phyloP scores from a whole-genome alignment of 2,888 invertebrate genomes.

The Asteroscopus sphinx region DNA sequence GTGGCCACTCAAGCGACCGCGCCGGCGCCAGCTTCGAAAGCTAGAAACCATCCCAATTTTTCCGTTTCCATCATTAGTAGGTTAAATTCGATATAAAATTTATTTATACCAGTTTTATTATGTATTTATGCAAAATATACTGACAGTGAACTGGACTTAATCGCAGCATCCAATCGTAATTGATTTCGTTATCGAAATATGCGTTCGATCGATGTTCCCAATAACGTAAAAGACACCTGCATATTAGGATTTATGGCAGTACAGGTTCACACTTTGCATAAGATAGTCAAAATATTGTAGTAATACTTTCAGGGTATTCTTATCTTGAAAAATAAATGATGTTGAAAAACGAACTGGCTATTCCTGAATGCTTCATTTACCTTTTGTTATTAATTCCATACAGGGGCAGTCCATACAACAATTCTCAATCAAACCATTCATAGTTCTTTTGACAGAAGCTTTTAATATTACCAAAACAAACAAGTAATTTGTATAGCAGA shows the following conservation, averaged over 20 bases:
- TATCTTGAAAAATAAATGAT: too few relatives aligned
- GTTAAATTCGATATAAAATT: conserved; percentile 70
- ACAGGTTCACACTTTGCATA: conserved; percentile 28
- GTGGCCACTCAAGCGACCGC: conserved; percentile 54
- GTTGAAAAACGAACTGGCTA: background rate
- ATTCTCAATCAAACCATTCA: conserved; percentile 30
- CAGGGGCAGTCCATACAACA: conserved; percentile 1
- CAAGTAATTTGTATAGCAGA: conserved; percentile 64
- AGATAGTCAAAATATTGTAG: too few relatives aligned
- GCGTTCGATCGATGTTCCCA: conserved; percentile 59
- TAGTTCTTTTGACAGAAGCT: conserved; percentile 40
- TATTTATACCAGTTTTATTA: conserved; percentile 72
- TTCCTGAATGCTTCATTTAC: too few relatives aligned
- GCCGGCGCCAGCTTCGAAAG: conserved; percentile 74
- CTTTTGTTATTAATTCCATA: background rate
- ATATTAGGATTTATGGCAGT: conserved; percentile 18
- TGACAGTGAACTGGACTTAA: conserved; percentile 70
- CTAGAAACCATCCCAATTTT: conserved; percentile 73
- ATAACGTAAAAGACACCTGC: conserved; percentile 27
- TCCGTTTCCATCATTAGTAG: conserved; percentile 73
- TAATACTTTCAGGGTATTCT: too few relatives aligned
- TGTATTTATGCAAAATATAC: conserved; percentile 76
- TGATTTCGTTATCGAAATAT: conserved; percentile 71
- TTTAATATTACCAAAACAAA: conserved; percentile 57
- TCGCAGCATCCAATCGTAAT: conserved; percentile 70